These are phyloP conservation scores for Chaetodon trifasciatus DNA, from an alignment of 2,797 vertebrate genomes.

Conservation along the genomic window DNA sequence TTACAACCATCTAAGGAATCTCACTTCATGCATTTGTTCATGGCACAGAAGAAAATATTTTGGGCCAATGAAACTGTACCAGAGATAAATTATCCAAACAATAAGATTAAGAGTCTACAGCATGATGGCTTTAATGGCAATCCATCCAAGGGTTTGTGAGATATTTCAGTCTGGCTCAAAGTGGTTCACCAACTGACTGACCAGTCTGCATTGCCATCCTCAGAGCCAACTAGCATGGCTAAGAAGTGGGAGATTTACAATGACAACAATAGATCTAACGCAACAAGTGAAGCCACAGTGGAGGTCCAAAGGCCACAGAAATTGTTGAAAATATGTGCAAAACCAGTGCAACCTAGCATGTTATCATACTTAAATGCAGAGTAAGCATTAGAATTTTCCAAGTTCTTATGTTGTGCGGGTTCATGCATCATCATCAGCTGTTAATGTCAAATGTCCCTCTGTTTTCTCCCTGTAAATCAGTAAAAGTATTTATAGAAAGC, in stretches of 20 bases:
- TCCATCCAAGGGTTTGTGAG: background rate
- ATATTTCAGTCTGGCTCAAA: background rate
- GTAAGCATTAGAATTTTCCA: background rate
- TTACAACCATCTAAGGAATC: background rate
- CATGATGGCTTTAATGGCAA: too few species aligned
- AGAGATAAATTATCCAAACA: too few species aligned
- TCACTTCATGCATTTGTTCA: background rate
- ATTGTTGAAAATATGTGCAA: background rate
- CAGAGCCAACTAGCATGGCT: background rate
- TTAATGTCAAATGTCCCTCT: background rate
- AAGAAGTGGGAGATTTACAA: background rate
- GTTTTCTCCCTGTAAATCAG: background rate
- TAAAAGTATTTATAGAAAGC: background rate
- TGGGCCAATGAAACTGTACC: too few species aligned
- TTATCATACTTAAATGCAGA: background rate
- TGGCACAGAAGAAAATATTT: background rate
- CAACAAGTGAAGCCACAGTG: background rate
- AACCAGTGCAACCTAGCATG: background rate
- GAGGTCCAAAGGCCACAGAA: background rate
- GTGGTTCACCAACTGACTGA: background rate
- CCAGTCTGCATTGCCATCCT: too few species aligned
- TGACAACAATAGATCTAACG: background rate
- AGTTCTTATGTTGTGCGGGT: background rate
- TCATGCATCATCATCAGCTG: background rate
- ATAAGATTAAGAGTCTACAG: too few species aligned